Base-by-base conservation (phyloP, 2,888 invertebrate genomes). In the Tipula vernalis region DNA sequence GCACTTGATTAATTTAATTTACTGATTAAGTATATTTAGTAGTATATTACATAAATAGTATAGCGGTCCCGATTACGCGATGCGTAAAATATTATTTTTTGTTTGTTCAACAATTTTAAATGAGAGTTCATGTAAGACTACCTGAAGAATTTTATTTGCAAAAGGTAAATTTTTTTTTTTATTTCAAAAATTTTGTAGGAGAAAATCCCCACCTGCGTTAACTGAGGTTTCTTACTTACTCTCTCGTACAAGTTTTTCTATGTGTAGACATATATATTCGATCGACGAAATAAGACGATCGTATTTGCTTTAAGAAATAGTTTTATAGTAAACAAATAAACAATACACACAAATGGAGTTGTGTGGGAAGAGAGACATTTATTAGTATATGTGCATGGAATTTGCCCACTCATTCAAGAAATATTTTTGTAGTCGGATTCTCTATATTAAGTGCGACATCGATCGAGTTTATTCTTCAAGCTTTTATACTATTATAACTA, bases 361-460 rank as follows among this genome's bases (percentile, higher is more conserved):
- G 71, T 71, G 71, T 71, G 71, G 71, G 71, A 51, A n/a, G 51
- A 28, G 71, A 71, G 28, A 10, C 4, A 4, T 28, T 10, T 71
- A 28, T 28, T 28, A 28, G 71, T 71, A 13, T 71, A 28, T 18
- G 28, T 71, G 28, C 28, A 28, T 28, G 18, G 18, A 28, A 71
- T 71, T 71, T 71, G 71, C 71, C 71, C 71, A 71, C 71, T 71
- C 71, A 71, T 71, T 71, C 71, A 71, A 71, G 71, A 71, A 71
- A 71, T 71, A 71, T 71, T 71, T 57, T 28, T 71, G 71, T 18
- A 71, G 71, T 28, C 28, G 71, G 71, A 71, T 71, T 71, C 71
- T 71, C 71, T 71, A 71, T 28, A 71, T 12, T 28, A 71, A 10
- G 6, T 39, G 6, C 39, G 39, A 71, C 18, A 15, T 57, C 28